These are phyloP conservation scores for Muscina levida DNA, from an alignment of 2,888 invertebrate species.

Conservation along the genomic window DNA sequence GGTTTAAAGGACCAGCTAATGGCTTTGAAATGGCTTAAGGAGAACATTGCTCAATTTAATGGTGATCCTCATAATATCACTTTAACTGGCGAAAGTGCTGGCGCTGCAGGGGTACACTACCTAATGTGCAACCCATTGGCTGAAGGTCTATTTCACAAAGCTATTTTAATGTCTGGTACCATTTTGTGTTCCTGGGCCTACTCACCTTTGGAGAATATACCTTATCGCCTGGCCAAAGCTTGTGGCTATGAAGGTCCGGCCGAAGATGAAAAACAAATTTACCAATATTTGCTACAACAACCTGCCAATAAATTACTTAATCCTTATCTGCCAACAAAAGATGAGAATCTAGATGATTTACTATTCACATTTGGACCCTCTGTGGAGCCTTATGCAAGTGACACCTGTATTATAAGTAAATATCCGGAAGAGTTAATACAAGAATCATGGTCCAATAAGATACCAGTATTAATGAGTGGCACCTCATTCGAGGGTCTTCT, in stretches of 20 bases:
- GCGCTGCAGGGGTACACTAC: slow-evolving; percentile 80
- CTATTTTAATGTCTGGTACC: slow-evolving; percentile 76
- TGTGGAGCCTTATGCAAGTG: slow-evolving; percentile 75
- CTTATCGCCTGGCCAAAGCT: slow-evolving; percentile 72
- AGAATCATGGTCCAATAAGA: slow-evolving; percentile 75
- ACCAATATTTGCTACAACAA: slow-evolving; percentile 69
- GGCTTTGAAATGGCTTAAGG: slow-evolving; percentile 80
- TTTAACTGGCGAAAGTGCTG: slow-evolving; percentile 81
- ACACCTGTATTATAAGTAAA: slow-evolving; percentile 72
- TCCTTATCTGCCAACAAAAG: slow-evolving; percentile 72
- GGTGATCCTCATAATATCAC: slow-evolving; percentile 81
- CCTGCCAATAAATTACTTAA: slow-evolving; percentile 68
- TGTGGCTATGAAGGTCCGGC: slow-evolving; percentile 70
- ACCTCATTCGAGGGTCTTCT: slow-evolving; percentile 77
- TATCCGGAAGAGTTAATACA: slow-evolving; percentile 71
- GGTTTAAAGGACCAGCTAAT: slow-evolving; percentile 81
- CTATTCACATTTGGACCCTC: slow-evolving; percentile 76
- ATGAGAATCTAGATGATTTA: slow-evolving; percentile 72
- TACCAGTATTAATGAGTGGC: slow-evolving; percentile 77
- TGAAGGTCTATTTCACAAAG: slow-evolving; percentile 77
- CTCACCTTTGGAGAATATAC: slow-evolving; percentile 68
- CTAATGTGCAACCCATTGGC: slow-evolving; percentile 79
- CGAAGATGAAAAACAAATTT: slow-evolving; percentile 69
- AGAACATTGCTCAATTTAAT: slow-evolving; percentile 80
- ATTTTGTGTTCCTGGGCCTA: slow-evolving; percentile 74